Evolutionary conservation across 2,888 invertebrate genomes (phyloP).

Genomic region (Branchellion lobata): DNA sequence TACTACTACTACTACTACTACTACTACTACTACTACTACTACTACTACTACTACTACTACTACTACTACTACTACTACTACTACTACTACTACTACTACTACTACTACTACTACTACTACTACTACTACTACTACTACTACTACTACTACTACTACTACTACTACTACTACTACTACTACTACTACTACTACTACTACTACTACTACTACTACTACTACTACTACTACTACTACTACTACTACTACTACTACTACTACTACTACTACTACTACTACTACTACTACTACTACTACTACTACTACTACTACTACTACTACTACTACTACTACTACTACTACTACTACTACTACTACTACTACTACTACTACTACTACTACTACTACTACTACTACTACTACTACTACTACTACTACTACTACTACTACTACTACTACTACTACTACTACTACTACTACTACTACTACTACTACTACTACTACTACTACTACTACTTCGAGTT

Average conservation of each 20-base stretch:
- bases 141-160: slow-evolving; percentile 30
- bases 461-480: neutral
- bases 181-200: slow-evolving; percentile 29
- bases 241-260: slow-evolving; percentile 24
- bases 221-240: slow-evolving; percentile 26
- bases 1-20: slow-evolving; percentile 29
- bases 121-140: slow-evolving; percentile 37
- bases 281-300: slow-evolving; percentile 4
- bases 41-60: slow-evolving; percentile 1
- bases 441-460: neutral
- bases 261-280: slow-evolving; percentile 24
- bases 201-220: slow-evolving; percentile 26
- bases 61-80: slow-evolving; percentile 26
- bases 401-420: slow-evolving; percentile 33
- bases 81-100: slow-evolving; percentile 33
- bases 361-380: slow-evolving; percentile 23
- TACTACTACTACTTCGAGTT: neutral
- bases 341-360: slow-evolving; percentile 2
- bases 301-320: slow-evolving; percentile 18
- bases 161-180: slow-evolving; percentile 35
- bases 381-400: slow-evolving; percentile 29
- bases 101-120: slow-evolving; percentile 37
- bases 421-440: neutral
- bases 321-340: slow-evolving; percentile 29
- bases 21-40: slow-evolving; percentile 27